These are phyloP conservation scores for Rhinogobius similis DNA, from an alignment of 2,113 vertebrate species.

Conservation along the genomic window DNA sequence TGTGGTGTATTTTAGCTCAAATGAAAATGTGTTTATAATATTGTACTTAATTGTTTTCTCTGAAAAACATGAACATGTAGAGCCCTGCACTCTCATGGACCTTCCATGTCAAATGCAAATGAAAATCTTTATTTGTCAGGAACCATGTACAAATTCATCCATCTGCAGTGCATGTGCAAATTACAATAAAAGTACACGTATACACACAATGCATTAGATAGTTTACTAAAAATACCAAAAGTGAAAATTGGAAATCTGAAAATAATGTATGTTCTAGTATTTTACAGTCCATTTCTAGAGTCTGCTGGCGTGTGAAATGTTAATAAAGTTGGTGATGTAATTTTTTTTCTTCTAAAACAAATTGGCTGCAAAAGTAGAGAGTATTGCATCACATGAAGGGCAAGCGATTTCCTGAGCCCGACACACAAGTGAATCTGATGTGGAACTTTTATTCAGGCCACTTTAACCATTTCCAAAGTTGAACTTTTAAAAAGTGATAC, in stretches of 20 bases:
- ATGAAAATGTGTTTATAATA: too few species aligned
- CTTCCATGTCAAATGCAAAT: too few species aligned
- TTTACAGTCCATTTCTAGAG: background rate
- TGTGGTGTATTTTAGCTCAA: background rate
- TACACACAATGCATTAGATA: too few species aligned
- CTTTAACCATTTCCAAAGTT: background rate
- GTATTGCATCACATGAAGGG: background rate
- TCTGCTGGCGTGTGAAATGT: background rate
- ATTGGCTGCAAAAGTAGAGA: background rate
- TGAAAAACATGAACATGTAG: too few species aligned
- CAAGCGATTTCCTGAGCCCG: background rate
- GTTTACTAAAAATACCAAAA: too few species aligned
- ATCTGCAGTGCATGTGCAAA: background rate
- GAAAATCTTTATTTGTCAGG: too few species aligned
- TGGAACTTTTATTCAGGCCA: background rate
- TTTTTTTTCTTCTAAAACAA: background rate
- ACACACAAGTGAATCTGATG: background rate
- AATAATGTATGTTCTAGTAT: background rate
- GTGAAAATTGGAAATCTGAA: background rate
- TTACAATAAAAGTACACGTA: background rate
- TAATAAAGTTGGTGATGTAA: background rate
- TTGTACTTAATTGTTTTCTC: too few species aligned
- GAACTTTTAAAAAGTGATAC: background rate
- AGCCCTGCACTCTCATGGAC: too few species aligned
- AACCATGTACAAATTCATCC: too few species aligned